These are phyloP conservation scores for Ormyrus rosae DNA, from an alignment of 2,888 invertebrate genomes.

Conservation along the genomic window DNA sequence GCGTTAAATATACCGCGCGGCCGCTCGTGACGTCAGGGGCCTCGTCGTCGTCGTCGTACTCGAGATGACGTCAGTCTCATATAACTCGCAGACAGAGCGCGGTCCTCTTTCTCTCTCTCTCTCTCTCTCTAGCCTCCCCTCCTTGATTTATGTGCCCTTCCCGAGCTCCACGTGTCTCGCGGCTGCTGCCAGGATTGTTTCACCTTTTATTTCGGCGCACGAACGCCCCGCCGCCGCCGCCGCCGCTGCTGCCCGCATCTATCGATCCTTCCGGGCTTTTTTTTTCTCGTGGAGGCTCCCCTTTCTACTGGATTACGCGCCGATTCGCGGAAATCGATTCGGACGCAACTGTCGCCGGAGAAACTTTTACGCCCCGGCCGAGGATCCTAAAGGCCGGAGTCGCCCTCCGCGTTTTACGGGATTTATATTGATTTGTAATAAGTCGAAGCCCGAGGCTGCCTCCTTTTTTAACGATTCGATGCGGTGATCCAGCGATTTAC, in stretches of 20 bases:
- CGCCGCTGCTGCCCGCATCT: too few species aligned
- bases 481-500: neutral
- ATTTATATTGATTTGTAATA: slow-evolving; percentile 13
- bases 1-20: neutral
- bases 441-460: neutral
- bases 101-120: slow-evolving; percentile 24
- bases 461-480: neutral
- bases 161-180: slow-evolving; percentile 1
- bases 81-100: slow-evolving; percentile 57
- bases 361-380: too few species aligned
- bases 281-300: too few species aligned
- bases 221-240: too few species aligned
- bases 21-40: slow-evolving; percentile 31
- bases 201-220: slow-evolving; percentile 2
- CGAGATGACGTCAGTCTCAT: slow-evolving; percentile 64
- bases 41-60: neutral
- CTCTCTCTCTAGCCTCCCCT: slow-evolving; percentile 18
- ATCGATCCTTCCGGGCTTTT: too few species aligned
- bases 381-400: neutral
- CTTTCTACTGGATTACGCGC: too few species aligned
- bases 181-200: slow-evolving; percentile 2
- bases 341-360: too few species aligned
- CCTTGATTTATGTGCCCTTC: slow-evolving; percentile 45
- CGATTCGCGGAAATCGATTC: too few species aligned
- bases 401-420: neutral